Base-by-base conservation (phyloP, 2,888 invertebrate species). In the Nemoura dubitans region DNA sequence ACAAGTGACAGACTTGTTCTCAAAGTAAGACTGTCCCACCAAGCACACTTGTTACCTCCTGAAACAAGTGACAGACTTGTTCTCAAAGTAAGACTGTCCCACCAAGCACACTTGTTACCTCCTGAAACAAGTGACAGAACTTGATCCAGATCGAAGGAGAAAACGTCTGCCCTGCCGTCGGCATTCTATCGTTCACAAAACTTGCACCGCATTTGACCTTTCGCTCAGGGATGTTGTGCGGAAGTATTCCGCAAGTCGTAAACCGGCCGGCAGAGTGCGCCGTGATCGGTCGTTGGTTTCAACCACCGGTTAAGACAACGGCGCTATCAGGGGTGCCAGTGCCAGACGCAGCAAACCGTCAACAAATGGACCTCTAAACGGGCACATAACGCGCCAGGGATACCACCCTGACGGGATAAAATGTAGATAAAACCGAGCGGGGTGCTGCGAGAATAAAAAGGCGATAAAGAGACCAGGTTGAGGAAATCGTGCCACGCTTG, bases 211-310 rank as follows among this genome's bases (percentile, higher is more conserved):
- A 21, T 21, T 1, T 16, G 59, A 10, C 21, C 59, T 59, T 36
- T 59, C 14, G 59, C 59, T 59, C 14, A 59, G 59, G 59, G 59
- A 59, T 21, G 59, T 59, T 59, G 59, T 14, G 2, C 59, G 59
- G 59, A 16, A 21, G 59, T 21, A 59, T 59, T 59, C 16, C 76
- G 85, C 76, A n/a, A n/a, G 85, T 85, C 85, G 85, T 85, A 76
- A 85, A 85, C 25, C 85, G 25, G 85, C 59, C 42, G 42, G 83
- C 36, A 28, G 59, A 59, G 36, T 87, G 88, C 88, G 88, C 86
- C 88, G 89, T 88, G 88, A 87, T 84, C 89, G 89, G 89, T 88
- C 88, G 89, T 89, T 88, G 88, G 88, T 88, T 88, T 89, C 89
- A 88, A 89, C 89, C 88, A 89, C 88, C 89, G 88, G 87, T 83